phyloP scores from a whole-genome alignment of 2,888 invertebrate species.

The Calephelis perditalis region DNA sequence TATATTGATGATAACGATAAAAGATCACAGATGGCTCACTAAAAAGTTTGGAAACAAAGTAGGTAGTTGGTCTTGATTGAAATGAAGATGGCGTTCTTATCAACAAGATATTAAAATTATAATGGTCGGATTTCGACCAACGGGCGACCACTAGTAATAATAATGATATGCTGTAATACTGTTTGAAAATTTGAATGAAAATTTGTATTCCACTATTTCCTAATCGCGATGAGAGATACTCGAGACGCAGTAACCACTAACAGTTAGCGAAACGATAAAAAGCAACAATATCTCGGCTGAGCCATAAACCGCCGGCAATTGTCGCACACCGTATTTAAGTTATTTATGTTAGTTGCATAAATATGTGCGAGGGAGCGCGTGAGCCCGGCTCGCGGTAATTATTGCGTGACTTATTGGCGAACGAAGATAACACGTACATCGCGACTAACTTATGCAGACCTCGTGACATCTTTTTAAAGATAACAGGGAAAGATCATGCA shows the following conservation, averaged over 20 bases:
- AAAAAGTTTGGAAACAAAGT: too few species aligned
- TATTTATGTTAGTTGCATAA: constrained; percentile 64
- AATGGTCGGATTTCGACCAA: too few species aligned
- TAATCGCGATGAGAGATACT: too few species aligned
- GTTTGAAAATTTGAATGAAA: constrained; percentile 34
- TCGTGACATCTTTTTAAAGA: constrained; percentile 17
- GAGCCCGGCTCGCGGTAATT: constrained; percentile 70
- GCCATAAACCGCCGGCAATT: constrained; percentile 38
- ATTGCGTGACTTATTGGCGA: constrained; percentile 76
- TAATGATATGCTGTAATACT: too few species aligned
- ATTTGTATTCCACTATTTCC: too few species aligned
- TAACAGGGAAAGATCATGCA: constrained; percentile 36
- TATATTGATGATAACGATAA: too few species aligned
- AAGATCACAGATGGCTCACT: too few species aligned
- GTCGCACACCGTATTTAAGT: constrained; percentile 52
- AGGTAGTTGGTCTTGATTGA: too few species aligned
- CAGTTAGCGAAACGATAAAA: background rate
- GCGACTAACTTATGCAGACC: constrained; percentile 46
- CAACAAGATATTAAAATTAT: too few species aligned
- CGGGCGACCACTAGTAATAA: too few species aligned
- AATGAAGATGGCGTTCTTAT: too few species aligned
- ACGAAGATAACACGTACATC: constrained; percentile 69
- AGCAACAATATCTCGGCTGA: background rate
- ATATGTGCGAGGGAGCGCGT: constrained; percentile 62
- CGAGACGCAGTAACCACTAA: too few species aligned